Percentiles rank a stretch among this genome's conserved stretches.
Conservation (phyloP, 2,113 vertebrate species). For the Furnarius figulus region DNA sequence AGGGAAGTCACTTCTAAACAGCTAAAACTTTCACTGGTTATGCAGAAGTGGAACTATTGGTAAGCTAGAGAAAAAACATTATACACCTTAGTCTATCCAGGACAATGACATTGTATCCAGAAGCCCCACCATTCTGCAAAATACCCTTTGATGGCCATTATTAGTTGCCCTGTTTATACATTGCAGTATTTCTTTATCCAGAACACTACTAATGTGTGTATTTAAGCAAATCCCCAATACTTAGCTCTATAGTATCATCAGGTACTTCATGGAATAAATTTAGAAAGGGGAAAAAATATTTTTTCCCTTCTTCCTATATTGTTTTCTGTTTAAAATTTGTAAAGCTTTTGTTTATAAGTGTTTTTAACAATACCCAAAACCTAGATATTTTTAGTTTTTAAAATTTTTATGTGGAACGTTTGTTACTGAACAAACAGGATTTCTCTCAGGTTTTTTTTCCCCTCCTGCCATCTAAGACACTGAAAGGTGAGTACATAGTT, state of each 20-base stretch:
- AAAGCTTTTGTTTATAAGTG: background rate
- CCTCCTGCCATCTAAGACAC: background rate
- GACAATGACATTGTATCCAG: background rate
- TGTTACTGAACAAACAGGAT: background rate
- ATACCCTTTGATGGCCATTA: background rate
- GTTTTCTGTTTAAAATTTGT: background rate
- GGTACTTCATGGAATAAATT: background rate
- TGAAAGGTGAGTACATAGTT: background rate
- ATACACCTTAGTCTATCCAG: background rate
- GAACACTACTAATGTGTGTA: background rate
- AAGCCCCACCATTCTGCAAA: background rate
- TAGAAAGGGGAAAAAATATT: background rate
- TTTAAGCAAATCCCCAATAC: background rate
- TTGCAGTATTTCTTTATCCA: background rate
- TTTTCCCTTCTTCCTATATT: background rate
- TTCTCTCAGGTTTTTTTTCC: background rate
- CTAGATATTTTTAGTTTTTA: background rate
- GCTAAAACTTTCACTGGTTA: background rate
- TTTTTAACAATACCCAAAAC: background rate
- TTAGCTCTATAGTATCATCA: background rate
- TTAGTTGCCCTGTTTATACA: background rate
- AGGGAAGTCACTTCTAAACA: background rate
- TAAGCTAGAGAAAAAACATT: background rate
- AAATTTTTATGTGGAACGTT: background rate
- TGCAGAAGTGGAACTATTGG: background rate